phyloP scores from a whole-genome alignment of 2,113 vertebrate genomes.

The Indicator maculatus region DNA sequence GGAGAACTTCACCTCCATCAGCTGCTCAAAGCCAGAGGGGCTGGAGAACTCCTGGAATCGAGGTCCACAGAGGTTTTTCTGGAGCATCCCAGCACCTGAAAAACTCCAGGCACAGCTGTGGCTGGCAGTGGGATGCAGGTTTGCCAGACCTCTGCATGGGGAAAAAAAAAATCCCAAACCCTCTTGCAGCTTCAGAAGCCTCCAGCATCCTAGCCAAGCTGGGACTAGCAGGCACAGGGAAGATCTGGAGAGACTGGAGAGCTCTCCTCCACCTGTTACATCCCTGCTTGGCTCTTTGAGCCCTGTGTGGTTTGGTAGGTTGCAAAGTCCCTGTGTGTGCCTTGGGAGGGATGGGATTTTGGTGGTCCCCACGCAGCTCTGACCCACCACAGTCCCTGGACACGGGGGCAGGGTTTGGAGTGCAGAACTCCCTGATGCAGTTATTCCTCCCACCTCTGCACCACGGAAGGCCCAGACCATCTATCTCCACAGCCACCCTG shows the following conservation, averaged over 20 bases:
- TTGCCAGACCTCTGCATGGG: not conserved
- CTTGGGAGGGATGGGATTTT: not conserved
- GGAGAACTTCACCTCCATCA: not conserved
- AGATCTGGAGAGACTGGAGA: not conserved
- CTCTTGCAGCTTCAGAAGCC: not conserved
- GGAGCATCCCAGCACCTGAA: rapidly evolving
- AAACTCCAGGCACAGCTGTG: rapidly evolving
- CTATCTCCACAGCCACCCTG: not conserved
- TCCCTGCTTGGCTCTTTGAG: not conserved
- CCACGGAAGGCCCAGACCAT: not conserved
- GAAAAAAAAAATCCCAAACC: not conserved
- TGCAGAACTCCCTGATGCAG: rapidly evolving
- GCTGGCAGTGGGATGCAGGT: rapidly evolving
- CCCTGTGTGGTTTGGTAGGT: rapidly evolving
- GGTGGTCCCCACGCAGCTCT: not conserved
- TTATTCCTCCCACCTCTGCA: not conserved
- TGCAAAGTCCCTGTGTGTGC: rapidly evolving
- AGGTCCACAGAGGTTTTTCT: not conserved
- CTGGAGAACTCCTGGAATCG: not conserved
- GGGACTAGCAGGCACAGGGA: not conserved
- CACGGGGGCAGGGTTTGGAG: not conserved
- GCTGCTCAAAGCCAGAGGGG: not conserved
- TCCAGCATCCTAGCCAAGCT: not conserved
- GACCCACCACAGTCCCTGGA: not conserved
- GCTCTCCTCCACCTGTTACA: not conserved